Conservation (phyloP, 1,140 invertebrate genomes). For the Drosophila takahashii region DNA sequence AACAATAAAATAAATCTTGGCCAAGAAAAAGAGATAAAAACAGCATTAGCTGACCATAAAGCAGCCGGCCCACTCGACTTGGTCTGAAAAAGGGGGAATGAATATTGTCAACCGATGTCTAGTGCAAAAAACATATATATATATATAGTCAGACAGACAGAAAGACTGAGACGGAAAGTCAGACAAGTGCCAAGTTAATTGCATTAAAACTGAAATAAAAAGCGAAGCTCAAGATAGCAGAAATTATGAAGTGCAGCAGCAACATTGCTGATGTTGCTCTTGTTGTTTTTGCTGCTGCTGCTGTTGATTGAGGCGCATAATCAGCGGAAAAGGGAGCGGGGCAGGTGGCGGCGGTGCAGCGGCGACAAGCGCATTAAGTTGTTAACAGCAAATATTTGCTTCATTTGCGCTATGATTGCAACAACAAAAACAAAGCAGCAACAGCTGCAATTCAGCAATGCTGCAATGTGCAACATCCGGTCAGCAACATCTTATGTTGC, state of each 20-base stretch:
- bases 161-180: conserved; percentile 57
- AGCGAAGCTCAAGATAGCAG: conserved; percentile 79
- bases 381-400: conserved; percentile 83
- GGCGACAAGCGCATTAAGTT: conserved; percentile 78
- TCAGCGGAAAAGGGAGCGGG: conserved; percentile 44
- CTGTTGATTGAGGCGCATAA: conserved; percentile 80
- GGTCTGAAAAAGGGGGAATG: conserved; percentile 1
- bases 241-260: conserved; percentile 78
- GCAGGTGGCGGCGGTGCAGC: conserved; percentile 4
- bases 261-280: conserved; percentile 37
- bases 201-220: conserved; percentile 83
- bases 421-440: conserved; percentile 36
- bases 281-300: conserved; percentile 54
- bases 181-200: conserved; percentile 82
- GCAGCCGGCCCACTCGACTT: conserved; percentile 49
- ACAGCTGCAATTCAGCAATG: conserved; percentile 21
- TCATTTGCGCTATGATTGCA: conserved; percentile 81
- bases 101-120: conserved; percentile 57
- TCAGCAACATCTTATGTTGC: conserved; percentile 59
- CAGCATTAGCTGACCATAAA: conserved; percentile 77
- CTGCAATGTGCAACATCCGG: conserved; percentile 59
- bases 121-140: conserved; percentile 25
- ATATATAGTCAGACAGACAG: conserved; percentile 4
- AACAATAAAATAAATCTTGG: conserved; percentile 82
- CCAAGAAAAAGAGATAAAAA: conserved; percentile 81